A percentile compares a stretch with the other conserved stretches of the same genome.
These are phyloP conservation scores for Drosophila leontia DNA, from an alignment of 1,140 invertebrate species.

Conservation along the genomic window DNA sequence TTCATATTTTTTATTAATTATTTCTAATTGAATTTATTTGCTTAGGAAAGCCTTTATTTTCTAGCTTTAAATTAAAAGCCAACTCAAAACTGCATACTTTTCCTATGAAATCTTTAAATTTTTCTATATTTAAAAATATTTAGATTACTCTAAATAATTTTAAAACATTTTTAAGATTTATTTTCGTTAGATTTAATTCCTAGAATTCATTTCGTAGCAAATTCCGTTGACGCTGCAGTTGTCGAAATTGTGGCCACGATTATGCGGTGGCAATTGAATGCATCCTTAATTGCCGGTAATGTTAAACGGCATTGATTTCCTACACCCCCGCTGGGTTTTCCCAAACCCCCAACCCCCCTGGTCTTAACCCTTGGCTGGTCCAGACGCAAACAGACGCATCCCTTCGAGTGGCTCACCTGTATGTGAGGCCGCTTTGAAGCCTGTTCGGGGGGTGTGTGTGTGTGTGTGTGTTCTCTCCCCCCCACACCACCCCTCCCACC, in stretches of 20 bases:
- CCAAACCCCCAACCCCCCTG: neutral
- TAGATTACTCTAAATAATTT: neutral
- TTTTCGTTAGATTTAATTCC: neutral
- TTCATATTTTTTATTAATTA: too few relatives aligned
- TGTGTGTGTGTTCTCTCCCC: neutral
- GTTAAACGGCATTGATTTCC: constrained; percentile 29
- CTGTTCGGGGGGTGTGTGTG: too few relatives aligned
- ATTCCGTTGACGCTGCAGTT: neutral
- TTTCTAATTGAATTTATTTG: too few relatives aligned
- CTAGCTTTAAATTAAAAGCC: neutral
- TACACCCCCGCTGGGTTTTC: neutral
- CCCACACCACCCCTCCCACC: neutral
- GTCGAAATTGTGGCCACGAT: constrained; percentile 30
- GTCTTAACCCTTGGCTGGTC: constrained; percentile 23
- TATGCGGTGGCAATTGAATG: constrained; percentile 49
- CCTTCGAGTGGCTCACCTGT: constrained; percentile 32
- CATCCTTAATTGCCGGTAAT: constrained; percentile 57
- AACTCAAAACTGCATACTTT: neutral
- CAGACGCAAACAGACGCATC: constrained; percentile 26
- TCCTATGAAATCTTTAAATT: neutral
- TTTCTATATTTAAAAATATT: neutral
- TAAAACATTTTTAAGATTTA: neutral
- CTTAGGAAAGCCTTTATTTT: too few relatives aligned
- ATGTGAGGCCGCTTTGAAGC: neutral
- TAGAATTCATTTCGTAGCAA: neutral